phyloP scores from a whole-genome alignment of 2,888 invertebrate genomes.

The Ischnura elegans region DNA sequence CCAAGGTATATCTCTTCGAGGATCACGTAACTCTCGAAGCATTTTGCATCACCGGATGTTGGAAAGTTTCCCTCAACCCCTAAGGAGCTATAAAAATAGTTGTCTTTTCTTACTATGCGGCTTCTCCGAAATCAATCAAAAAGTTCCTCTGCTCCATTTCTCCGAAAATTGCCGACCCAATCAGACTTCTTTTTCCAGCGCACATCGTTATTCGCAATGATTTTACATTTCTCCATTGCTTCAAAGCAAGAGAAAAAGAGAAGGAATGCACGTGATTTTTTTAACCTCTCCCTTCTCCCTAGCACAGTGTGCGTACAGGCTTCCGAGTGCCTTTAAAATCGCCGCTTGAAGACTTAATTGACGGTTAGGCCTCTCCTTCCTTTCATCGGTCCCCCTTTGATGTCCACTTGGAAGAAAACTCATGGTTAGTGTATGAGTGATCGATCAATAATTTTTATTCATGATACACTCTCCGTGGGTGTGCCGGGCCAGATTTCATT shows the following conservation, averaged over 20 bases:
- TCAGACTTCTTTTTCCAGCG: not conserved
- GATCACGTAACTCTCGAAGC: conserved; percentile 38
- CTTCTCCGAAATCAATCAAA: conserved; percentile 41
- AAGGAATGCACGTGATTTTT: not conserved
- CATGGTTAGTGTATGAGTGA: conserved; percentile 5
- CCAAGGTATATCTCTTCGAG: not conserved
- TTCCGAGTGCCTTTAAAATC: conserved; percentile 23
- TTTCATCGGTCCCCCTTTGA: not conserved
- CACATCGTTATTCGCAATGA: not conserved
- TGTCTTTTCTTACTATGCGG: not conserved
- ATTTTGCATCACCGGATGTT: conserved; percentile 51
- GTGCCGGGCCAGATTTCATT: not conserved
- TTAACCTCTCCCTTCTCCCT: not conserved
- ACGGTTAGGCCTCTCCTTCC: not conserved
- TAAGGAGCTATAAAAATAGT: not conserved
- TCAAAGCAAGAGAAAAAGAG: not conserved
- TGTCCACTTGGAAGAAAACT: not conserved
- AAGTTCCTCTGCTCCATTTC: conserved; percentile 20
- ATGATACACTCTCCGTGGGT: not conserved
- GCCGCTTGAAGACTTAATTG: not conserved
- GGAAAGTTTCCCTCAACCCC: not conserved
- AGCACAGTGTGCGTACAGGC: not conserved
- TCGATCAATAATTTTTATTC: conserved; percentile 1
- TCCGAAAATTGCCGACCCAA: conserved; percentile 7
- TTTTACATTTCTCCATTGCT: conserved; percentile 6